Evolutionary conservation across 2,797 vertebrate genomes (phyloP).

Genomic region (Pseudopleuronectes americanus): DNA sequence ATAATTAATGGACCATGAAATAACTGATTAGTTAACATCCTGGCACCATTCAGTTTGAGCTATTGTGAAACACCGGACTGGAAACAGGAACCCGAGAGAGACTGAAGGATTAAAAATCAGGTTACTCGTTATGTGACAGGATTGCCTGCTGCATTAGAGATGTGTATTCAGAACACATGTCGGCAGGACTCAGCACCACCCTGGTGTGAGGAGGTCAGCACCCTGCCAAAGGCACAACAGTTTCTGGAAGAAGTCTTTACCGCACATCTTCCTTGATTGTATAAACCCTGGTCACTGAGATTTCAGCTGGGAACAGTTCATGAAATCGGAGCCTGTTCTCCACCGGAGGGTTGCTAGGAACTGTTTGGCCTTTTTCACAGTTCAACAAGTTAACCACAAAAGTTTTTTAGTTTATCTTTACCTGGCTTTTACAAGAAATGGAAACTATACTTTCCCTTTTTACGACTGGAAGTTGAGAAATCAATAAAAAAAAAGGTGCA

Average conservation of each 20-base stretch:
- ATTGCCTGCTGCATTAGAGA: conserved; percentile 1
- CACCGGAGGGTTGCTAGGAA: not conserved
- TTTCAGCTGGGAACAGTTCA: not conserved
- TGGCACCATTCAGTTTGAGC: not conserved
- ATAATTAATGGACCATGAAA: not conserved
- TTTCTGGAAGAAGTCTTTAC: conserved; percentile 17
- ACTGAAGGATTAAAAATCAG: not conserved
- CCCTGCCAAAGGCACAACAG: not conserved
- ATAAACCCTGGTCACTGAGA: not conserved
- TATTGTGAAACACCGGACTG: not conserved
- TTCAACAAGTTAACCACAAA: no score
- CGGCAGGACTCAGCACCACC: not conserved
- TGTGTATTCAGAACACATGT: conserved; percentile 3
- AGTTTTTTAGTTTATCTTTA: no score
- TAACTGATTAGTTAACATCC: not conserved
- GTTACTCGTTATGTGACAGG: not conserved
- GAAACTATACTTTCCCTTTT: not conserved
- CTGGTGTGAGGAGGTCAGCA: conserved; percentile 19
- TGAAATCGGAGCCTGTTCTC: conserved; percentile 8
- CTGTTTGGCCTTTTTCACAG: not conserved
- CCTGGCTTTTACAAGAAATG: not conserved
- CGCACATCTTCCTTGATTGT: not conserved
- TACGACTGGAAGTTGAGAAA: conserved; percentile 13
- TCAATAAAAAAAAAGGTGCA: no score
- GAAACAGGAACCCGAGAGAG: not conserved